These are phyloP conservation scores for Euspilapteryx auroguttella DNA, from an alignment of 2,888 invertebrate genomes.

Conservation along the genomic window DNA sequence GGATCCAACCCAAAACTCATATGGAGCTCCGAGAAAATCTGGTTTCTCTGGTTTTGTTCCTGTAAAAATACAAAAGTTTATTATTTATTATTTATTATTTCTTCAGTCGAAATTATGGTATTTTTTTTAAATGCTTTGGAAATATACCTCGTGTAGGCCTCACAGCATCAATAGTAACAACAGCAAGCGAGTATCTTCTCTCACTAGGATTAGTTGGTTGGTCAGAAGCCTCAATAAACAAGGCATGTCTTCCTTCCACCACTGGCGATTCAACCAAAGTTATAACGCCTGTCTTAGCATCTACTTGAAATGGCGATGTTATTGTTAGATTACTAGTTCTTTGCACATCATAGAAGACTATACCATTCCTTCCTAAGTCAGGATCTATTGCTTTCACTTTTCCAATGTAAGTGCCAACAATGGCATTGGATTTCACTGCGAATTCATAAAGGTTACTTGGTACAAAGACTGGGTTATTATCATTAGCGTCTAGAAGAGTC, in stretches of 20 bases:
- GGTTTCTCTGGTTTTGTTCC: constrained; percentile 62
- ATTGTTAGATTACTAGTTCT: constrained; percentile 66
- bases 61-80: constrained; percentile 15
- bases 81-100: not conserved
- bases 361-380: constrained; percentile 73
- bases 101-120: not conserved
- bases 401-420: constrained; percentile 73
- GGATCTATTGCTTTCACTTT: constrained; percentile 81
- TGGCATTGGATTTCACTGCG: constrained; percentile 67
- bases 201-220: constrained; percentile 84
- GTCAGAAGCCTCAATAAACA: constrained; percentile 84
- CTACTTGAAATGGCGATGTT: constrained; percentile 70
- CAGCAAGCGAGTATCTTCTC: constrained; percentile 77
- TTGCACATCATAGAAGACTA: constrained; percentile 74
- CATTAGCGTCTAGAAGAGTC: constrained; percentile 84
- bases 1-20: constrained; percentile 90
- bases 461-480: constrained; percentile 86
- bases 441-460: constrained; percentile 85
- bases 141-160: constrained; percentile 55
- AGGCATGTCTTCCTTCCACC: constrained; percentile 71
- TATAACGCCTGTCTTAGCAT: constrained; percentile 70
- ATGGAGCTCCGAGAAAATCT: constrained; percentile 82
- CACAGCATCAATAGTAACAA: constrained; percentile 79
- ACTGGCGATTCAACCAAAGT: constrained; percentile 68
- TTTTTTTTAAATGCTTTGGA: not conserved